Evolutionary conservation across 2,113 vertebrate genomes (phyloP).

Genomic region (Tinamus guttatus): DNA sequence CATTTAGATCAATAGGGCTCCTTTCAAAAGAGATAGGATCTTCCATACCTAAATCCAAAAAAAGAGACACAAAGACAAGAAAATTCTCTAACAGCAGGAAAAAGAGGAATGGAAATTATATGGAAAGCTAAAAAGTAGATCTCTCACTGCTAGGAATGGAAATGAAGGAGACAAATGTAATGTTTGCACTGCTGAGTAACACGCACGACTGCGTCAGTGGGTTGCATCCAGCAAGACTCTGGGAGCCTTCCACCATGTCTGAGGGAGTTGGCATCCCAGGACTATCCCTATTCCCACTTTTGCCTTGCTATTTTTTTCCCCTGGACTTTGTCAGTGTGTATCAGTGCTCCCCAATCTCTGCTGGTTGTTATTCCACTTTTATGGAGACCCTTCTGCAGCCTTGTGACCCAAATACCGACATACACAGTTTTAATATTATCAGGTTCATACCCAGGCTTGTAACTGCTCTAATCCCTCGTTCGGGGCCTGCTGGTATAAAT

Average conservation of each 20-base stretch:
- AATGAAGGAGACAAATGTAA: background rate
- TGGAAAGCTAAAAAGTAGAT: background rate
- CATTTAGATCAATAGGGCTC: background rate
- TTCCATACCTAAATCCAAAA: background rate
- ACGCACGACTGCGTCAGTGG: background rate
- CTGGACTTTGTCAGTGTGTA: background rate
- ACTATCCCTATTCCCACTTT: background rate
- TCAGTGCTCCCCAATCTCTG: background rate
- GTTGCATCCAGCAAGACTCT: background rate
- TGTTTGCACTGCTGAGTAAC: background rate
- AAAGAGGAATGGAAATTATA: background rate
- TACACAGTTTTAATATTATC: background rate
- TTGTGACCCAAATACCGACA: constrained; percentile 34
- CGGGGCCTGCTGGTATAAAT: constrained; percentile 12
- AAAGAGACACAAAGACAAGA: background rate
- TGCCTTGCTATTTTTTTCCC: background rate
- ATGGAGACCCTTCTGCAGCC: constrained; percentile 40
- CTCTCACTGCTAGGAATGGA: background rate
- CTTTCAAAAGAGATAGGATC: background rate
- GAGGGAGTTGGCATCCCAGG: background rate
- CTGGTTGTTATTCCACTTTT: background rate
- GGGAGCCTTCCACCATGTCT: background rate
- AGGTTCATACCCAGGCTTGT: background rate
- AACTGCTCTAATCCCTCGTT: background rate
- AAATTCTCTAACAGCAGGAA: fast-evolving